These are phyloP conservation scores for Alca torda DNA, from an alignment of 2,797 vertebrate genomes.

Conservation along the genomic window DNA sequence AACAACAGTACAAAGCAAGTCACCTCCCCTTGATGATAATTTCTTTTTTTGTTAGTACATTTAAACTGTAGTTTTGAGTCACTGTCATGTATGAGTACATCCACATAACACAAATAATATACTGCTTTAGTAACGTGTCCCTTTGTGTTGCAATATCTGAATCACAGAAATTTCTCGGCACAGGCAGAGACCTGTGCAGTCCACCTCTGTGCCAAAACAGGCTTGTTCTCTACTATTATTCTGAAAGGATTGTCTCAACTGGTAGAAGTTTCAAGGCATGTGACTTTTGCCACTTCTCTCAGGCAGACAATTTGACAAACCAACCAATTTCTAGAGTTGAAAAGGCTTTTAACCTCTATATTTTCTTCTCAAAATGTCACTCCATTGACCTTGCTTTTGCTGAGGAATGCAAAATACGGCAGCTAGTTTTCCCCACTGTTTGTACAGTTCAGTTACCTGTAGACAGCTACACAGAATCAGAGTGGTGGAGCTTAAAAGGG, in stretches of 20 bases:
- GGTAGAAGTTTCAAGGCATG: not conserved
- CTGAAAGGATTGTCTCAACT: not conserved
- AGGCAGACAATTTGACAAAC: not conserved
- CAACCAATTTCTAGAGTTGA: not conserved
- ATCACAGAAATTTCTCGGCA: conserved; percentile 6
- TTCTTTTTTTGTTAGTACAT: not conserved
- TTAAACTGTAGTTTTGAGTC: not conserved
- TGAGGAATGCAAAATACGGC: not conserved
- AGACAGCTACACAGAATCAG: not conserved
- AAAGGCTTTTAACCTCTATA: not conserved
- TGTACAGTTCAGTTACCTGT: not conserved
- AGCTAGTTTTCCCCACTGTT: not conserved
- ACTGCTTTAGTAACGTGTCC: not conserved
- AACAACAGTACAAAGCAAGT: not conserved
- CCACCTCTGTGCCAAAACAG: not conserved
- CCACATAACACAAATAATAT: not conserved
- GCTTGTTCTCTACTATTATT: not conserved
- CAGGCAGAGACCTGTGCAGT: conserved; percentile 16
- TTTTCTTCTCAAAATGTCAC: not conserved
- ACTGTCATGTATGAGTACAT: not conserved
- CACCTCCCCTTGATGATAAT: not conserved
- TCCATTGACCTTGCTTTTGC: not conserved
- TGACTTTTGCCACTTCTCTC: not conserved
- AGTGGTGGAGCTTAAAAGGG: not conserved
- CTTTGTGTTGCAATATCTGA: conserved; percentile 38